Evolutionary conservation across 2,888 invertebrate species (phyloP).

Genomic region (Platycheirus rosarum): DNA sequence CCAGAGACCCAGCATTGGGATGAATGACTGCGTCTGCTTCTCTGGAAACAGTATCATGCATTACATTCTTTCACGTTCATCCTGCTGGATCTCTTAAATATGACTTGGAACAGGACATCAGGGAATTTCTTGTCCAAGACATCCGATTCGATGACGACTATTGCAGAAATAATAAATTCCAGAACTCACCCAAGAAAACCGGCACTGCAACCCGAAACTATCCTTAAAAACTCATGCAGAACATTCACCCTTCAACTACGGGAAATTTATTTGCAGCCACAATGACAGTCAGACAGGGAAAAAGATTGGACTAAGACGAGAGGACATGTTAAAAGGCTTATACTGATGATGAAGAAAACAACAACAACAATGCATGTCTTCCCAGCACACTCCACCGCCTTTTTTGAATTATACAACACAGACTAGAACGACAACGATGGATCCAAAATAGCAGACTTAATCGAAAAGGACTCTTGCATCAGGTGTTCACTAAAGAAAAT

Average conservation of each 20-base stretch:
- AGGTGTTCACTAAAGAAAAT: slow-evolving; percentile 75
- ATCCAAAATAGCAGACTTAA: slow-evolving; percentile 71
- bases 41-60: too few species aligned
- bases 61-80: slow-evolving; percentile 22
- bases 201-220: slow-evolving; percentile 48
- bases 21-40: too few species aligned
- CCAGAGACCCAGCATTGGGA: too few species aligned
- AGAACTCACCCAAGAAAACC: slow-evolving; percentile 44
- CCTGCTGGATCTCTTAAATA: slow-evolving; percentile 48
- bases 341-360: background rate
- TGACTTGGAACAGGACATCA: slow-evolving; percentile 47
- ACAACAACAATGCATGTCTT: background rate
- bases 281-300: slow-evolving; percentile 41
- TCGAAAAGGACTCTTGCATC: slow-evolving; percentile 74
- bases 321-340: too few species aligned
- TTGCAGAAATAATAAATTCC: slow-evolving; percentile 62
- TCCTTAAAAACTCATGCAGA: too few species aligned
- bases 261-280: slow-evolving; percentile 64
- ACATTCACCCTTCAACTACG: slow-evolving; percentile 5
- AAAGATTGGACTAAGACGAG: too few species aligned
- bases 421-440: slow-evolving; percentile 20
- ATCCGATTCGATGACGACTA: slow-evolving; percentile 26
- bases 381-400: background rate
- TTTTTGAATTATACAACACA: slow-evolving; percentile 26
- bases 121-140: slow-evolving; percentile 43